Base-by-base conservation (phyloP, 2,113 vertebrate species). In the Mesocricetus auratus region DNA sequence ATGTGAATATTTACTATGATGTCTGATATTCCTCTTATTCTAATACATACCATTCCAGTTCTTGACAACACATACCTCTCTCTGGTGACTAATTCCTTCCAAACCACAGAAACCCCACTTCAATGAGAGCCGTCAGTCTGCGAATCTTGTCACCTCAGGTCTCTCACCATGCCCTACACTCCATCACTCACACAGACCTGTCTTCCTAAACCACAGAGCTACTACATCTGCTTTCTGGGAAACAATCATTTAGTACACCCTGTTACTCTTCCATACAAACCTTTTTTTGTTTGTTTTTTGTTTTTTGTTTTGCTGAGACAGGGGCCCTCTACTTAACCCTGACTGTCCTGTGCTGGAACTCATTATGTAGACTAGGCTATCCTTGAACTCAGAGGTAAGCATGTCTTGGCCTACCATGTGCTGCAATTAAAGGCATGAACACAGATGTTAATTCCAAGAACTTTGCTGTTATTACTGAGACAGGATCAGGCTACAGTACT, bases 121-220 rank as follows among this genome's bases (percentile, higher is more conserved):
- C n/a, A n/a, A n/a, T n/a, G n/a, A n/a, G n/a, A n/a, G n/a, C n/a
- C n/a, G n/a, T 24, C 87, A 36, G 75, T 22, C 79, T 74, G 45
- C 36, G 79, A 19, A 88, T 50, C 33, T 45, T 69, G 10, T 77
- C 74, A 53, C 36, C 15, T 15, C n/a, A 26, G 19, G 36, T 39
- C 29, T 81, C 62, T 93, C 15, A 74, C 29, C 82, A 36, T n/a
- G 60, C 42, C 53, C 47, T 86, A 17, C 8, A 31, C 5, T 78
- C n/a, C 68, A 64, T 8, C 36, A 73, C 69, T 86, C 24, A 81
- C 56, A 91, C 31, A 96, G 19, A 68, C 10, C 24, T 11, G 5
- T 45, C 86, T 91, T 94, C 83, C 42, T 45, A 93, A 89, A 89
- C 19, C 16, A 91, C 50, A 88, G 50, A 77, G 64, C 15, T 62